Base-by-base conservation (phyloP, 2,888 invertebrate genomes). In the Conistra vaccinii region DNA sequence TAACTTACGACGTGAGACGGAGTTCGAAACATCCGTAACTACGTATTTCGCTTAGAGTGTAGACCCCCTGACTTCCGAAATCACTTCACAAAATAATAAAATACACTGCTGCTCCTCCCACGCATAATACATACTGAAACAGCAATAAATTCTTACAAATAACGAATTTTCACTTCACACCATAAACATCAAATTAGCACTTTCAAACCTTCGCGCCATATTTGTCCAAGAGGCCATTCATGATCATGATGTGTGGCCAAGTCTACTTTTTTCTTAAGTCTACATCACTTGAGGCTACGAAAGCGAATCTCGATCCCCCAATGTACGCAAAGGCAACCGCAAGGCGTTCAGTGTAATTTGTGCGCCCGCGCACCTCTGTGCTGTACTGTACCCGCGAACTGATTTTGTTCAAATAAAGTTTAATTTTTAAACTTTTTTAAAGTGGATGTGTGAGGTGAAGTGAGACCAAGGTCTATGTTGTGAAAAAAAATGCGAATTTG, bases 231-330 rank as follows among this genome's bases (percentile, higher is more conserved):
- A 55, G 23, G 48, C 32, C 7, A n/a, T 39, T 45, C 35, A 60
- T 60, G 32, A 23, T 14, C 23, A 32, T 45, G 12, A 2, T 9
- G 2, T 57, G 2, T 14, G 48, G 93, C 90, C 94, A 85, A 83
- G 84, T 96, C 95, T 95, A 88, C 57, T 91, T 87, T 89, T 88
- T 93, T 93, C 90, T 85, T 90, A 93, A 86, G 88, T 91, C 96
- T 94, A 91, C 91, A 92, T 91, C 92, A 89, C 89, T 91, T 89
- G 91, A 91, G 91, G 91, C 91, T 92, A 92, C 92, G 93, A 94
- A 94, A 95, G 95, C 94, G 94, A 96, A 95, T 96, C 94, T 95
- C 93, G 90, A 91, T 92, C 90, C 90, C 93, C 93, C 91, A 93
- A 93, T 92, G 93, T 93, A 91, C 91, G 92, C 88, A 90, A 89